A percentile compares a stretch with the other conserved stretches of the same genome.
These are phyloP conservation scores for Delia radicum DNA, from an alignment of 1,140 invertebrate species.

Conservation along the genomic window DNA sequence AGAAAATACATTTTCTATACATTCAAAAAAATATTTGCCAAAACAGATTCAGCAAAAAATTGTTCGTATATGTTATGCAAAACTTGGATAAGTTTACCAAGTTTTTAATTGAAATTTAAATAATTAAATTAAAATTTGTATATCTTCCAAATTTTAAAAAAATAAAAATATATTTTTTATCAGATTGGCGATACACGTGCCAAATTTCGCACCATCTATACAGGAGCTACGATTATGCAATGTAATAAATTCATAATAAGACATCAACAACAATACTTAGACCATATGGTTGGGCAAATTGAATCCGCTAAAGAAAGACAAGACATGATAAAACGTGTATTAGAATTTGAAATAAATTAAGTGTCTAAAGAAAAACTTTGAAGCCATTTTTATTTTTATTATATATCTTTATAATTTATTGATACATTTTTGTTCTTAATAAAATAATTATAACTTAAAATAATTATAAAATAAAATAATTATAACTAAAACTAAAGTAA, in stretches of 20 bases:
- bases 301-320: slow-evolving; percentile 59
- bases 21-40: no score
- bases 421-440: background rate
- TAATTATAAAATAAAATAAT: background rate
- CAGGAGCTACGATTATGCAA: slow-evolving; percentile 75
- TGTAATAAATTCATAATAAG: slow-evolving; percentile 73
- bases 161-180: background rate
- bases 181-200: slow-evolving; percentile 64
- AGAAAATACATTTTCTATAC: no score
- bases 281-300: slow-evolving; percentile 44
- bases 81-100: no score
- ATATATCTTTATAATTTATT: background rate
- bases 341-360: slow-evolving; percentile 56
- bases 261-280: slow-evolving; percentile 61
- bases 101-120: no score
- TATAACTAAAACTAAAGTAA: background rate
- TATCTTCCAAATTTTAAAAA: background rate
- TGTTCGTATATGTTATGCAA: no score
- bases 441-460: background rate
- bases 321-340: slow-evolving; percentile 58
- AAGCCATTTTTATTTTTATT: background rate
- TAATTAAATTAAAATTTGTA: background rate
- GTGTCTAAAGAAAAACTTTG: background rate
- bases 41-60: no score
- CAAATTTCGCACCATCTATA: slow-evolving; percentile 66